A percentile compares a stretch with the other conserved stretches of the same genome.
These are phyloP conservation scores for Sinonovacula constricta DNA, from an alignment of 1,140 invertebrate species.

Conservation along the genomic window DNA sequence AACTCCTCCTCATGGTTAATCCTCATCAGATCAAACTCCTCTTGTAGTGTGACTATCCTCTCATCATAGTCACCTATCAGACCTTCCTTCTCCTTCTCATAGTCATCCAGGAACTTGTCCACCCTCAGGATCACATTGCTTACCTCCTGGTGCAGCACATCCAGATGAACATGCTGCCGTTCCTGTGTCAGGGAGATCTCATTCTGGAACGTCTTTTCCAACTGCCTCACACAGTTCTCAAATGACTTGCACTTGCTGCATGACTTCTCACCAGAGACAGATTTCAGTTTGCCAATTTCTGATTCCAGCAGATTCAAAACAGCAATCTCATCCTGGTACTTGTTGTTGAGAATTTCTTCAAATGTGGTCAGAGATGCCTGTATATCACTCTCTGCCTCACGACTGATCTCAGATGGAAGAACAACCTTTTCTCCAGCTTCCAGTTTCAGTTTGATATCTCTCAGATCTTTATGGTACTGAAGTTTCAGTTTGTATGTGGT, in stretches of 20 bases:
- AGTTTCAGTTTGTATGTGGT: slow-evolving; percentile 70
- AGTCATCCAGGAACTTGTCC: slow-evolving; percentile 65
- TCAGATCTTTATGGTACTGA: slow-evolving; percentile 65
- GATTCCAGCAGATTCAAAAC: slow-evolving; percentile 66
- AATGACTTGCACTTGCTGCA: slow-evolving; percentile 54
- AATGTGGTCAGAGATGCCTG: slow-evolving; percentile 63
- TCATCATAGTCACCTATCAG: slow-evolving; percentile 66
- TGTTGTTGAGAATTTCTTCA: slow-evolving; percentile 72
- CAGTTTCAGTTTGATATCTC: slow-evolving; percentile 61
- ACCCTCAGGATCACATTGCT: slow-evolving; percentile 60
- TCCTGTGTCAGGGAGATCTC: slow-evolving; percentile 66
- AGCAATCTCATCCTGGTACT: slow-evolving; percentile 72
- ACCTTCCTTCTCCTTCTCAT: slow-evolving; percentile 63
- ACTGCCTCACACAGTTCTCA: slow-evolving; percentile 63
- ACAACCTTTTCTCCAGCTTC: slow-evolving; percentile 57
- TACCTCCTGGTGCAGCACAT: slow-evolving; percentile 70
- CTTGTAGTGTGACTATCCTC: slow-evolving; percentile 63
- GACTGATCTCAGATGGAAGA: slow-evolving; percentile 57
- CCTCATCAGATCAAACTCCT: slow-evolving; percentile 64
- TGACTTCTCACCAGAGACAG: slow-evolving; percentile 29
- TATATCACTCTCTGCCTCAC: slow-evolving; percentile 66
- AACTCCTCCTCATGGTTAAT: slow-evolving; percentile 72
- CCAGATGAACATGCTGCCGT: slow-evolving; percentile 69
- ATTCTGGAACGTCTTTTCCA: slow-evolving; percentile 69
- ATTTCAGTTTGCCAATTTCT: slow-evolving; percentile 62